phyloP scores from a whole-genome alignment of 2,888 invertebrate genomes.

The Cerceris ruficornis region DNA sequence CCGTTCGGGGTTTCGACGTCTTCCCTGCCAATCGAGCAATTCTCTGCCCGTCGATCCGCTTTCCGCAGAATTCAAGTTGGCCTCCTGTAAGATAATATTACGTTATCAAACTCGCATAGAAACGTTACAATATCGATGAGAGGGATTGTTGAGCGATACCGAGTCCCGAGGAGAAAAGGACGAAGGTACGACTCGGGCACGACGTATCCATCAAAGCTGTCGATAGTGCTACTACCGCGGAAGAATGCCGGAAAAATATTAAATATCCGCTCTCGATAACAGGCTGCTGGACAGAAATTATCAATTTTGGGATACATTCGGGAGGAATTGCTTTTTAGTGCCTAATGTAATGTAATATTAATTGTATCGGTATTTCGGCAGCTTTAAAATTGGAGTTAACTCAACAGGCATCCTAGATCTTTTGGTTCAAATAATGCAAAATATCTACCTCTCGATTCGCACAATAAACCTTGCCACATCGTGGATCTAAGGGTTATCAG shows the following conservation, averaged over 20 bases:
- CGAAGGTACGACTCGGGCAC: not conserved
- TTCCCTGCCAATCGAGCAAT: conserved; percentile 3
- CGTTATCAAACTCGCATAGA: not conserved
- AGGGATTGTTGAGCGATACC: not conserved
- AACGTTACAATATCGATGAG: conserved; percentile 3
- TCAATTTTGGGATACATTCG: conserved; percentile 8
- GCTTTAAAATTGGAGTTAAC: too few relatives aligned
- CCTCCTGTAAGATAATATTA: not conserved
- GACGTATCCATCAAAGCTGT: conserved; percentile 4
- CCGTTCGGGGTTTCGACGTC: not conserved
- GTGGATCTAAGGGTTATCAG: too few relatives aligned
- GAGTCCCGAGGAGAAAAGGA: not conserved
- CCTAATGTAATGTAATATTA: too few relatives aligned
- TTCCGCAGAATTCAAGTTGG: not conserved
- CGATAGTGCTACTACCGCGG: not conserved
- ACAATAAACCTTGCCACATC: too few relatives aligned
- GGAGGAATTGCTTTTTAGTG: too few relatives aligned
- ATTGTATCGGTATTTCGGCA: too few relatives aligned
- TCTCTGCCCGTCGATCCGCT: not conserved
- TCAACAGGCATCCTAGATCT: too few relatives aligned
- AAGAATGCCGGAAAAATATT: conserved; percentile 1
- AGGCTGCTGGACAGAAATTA: not conserved
- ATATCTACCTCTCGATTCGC: too few relatives aligned
- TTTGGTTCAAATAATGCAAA: too few relatives aligned
- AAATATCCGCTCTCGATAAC: not conserved